phyloP scores from a whole-genome alignment of 2,113 vertebrate genomes.

The Cochlearius cochlearius region DNA sequence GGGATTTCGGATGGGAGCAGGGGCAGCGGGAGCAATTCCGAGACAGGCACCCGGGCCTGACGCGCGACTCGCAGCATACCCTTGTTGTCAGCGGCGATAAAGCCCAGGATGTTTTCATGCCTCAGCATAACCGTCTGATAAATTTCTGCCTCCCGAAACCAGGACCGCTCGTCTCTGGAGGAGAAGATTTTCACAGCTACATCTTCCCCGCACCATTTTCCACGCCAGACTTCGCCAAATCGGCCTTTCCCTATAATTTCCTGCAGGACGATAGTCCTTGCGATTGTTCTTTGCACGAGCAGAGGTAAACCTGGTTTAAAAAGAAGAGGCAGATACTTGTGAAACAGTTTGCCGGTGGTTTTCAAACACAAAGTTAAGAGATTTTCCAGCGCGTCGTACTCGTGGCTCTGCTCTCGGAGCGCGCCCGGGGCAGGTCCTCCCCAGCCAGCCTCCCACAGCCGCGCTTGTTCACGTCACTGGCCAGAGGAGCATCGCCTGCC shows the following conservation, averaged over 20 bases:
- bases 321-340: neutral
- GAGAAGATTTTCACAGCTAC: constrained; percentile 99
- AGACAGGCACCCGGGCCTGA: accelerated
- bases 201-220: constrained; percentile 95
- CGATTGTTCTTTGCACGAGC: constrained; percentile 94
- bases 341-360: neutral
- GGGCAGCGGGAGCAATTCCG: neutral
- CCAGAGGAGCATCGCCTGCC: neutral
- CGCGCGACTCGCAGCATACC: neutral
- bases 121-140: constrained; percentile 97
- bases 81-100: constrained; percentile 98
- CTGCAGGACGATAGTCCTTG: constrained; percentile 94
- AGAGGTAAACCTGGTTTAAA: constrained; percentile 84
- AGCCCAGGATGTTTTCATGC: constrained; percentile 96
- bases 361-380: neutral
- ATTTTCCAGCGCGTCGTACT: neutral
- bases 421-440: neutral
- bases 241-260: constrained; percentile 93
- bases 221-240: constrained; percentile 94
- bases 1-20: accelerated
- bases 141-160: constrained; percentile 97
- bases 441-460: neutral
- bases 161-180: constrained; percentile 93
- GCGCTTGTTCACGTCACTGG: neutral
- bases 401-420: neutral